phyloP scores from a whole-genome alignment of 92 coral and sea anemone species.

The Epizoanthus rinbou region DNA sequence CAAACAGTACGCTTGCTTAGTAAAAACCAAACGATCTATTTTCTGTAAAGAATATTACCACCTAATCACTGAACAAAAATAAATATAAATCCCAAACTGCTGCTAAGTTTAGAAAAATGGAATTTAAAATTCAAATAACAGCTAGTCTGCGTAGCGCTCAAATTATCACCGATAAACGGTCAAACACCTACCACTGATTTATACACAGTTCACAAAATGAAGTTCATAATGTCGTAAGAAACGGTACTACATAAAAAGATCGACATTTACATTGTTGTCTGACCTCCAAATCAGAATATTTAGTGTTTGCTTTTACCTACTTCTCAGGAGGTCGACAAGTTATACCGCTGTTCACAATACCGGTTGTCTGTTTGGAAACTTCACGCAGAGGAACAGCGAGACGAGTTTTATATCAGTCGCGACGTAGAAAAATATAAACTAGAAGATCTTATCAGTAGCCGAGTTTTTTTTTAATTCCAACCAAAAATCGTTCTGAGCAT shows the following conservation, averaged over 20 bases:
- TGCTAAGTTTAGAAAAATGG: slow-evolving; percentile 3
- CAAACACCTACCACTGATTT: not conserved
- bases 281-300: not conserved
- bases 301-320: slow-evolving; percentile 1
- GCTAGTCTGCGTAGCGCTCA: not conserved
- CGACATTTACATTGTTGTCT: not conserved
- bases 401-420: slow-evolving; percentile 19
- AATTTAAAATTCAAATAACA: slow-evolving; percentile 1
- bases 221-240: not conserved
- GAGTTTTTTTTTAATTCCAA: not conserved
- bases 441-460: slow-evolving; percentile 28
- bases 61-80: not conserved
- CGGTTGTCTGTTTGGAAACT: not conserved
- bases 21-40: not conserved
- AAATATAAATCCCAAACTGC: too few relatives aligned
- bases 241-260: not conserved
- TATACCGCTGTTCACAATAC: not conserved
- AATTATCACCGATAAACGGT: not conserved
- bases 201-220: slow-evolving; percentile 1
- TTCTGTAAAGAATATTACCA: not conserved
- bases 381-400: not conserved
- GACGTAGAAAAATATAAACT: slow-evolving; percentile 14
- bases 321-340: not conserved
- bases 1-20: not conserved
- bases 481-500: not conserved